phyloP scores from a whole-genome alignment of 1,140 invertebrate species.

The Diorhabda sublineata region DNA sequence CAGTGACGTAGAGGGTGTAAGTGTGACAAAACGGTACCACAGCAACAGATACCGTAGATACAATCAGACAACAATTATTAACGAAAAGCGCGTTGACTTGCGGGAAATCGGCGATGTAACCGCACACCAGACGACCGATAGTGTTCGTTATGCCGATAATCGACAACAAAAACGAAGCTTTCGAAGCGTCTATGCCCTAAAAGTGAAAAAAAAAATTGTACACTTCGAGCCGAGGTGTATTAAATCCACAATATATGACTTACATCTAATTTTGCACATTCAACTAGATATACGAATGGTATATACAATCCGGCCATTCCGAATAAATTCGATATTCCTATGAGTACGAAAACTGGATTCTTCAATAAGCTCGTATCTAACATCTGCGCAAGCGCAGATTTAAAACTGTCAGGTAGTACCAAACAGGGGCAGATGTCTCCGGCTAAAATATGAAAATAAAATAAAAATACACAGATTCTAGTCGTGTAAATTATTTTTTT shows the following conservation, averaged over 20 bases:
- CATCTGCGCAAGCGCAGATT: slow-evolving; percentile 83
- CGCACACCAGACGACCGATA: slow-evolving; percentile 79
- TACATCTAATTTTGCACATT: slow-evolving; percentile 69
- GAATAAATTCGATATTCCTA: slow-evolving; percentile 92
- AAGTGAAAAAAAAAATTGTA: slow-evolving; percentile 37
- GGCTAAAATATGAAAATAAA: slow-evolving; percentile 45
- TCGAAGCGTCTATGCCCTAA: slow-evolving; percentile 67
- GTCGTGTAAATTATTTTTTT: too few relatives aligned
- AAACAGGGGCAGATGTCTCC: slow-evolving; percentile 75
- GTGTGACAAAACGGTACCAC: slow-evolving; percentile 77
- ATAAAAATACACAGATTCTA: not conserved
- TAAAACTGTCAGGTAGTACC: slow-evolving; percentile 73
- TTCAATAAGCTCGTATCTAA: slow-evolving; percentile 86
- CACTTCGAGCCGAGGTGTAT: not conserved
- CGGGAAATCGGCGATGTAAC: slow-evolving; percentile 80
- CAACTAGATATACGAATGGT: slow-evolving; percentile 90
- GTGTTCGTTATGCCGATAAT: slow-evolving; percentile 96
- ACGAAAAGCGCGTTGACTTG: slow-evolving; percentile 86
- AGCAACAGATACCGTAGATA: slow-evolving; percentile 82
- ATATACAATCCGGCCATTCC: slow-evolving; percentile 93
- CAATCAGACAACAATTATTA: slow-evolving; percentile 89
- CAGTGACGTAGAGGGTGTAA: slow-evolving; percentile 72
- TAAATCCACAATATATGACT: slow-evolving; percentile 32
- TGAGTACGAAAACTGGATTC: slow-evolving; percentile 87
- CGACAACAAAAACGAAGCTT: slow-evolving; percentile 85